These are phyloP conservation scores for Electrona antarctica DNA, from an alignment of 2,113 vertebrate genomes.

Conservation along the genomic window DNA sequence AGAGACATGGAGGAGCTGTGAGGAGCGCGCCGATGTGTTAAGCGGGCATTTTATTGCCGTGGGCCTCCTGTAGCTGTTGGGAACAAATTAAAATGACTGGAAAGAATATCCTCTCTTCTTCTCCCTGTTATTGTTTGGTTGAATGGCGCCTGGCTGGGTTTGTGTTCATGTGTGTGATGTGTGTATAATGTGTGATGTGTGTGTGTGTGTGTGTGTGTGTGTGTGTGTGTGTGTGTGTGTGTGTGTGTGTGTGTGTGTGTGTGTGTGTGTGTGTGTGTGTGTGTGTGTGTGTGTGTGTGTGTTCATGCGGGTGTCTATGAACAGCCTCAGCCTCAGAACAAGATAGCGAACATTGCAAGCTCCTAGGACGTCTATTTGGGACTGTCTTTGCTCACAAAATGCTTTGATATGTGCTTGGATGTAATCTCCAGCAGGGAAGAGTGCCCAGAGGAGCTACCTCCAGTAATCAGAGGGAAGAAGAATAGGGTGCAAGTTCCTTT, in stretches of 20 bases:
- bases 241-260: no score
- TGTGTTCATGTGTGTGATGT: not conserved
- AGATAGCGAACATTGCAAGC: not conserved
- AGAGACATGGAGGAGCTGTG: slow-evolving; percentile 1
- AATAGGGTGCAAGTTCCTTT: slow-evolving; percentile 19
- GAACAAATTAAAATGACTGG: slow-evolving; percentile 39
- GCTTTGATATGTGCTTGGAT: not conserved
- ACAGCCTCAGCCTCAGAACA: not conserved
- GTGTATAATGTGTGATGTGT: not conserved
- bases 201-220: not conserved
- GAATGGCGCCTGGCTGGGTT: slow-evolving; percentile 1
- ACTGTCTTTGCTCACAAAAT: slow-evolving; percentile 1
- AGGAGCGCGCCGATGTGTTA: slow-evolving; percentile 36
- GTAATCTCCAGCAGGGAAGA: slow-evolving; percentile 12
- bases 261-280: slow-evolving; percentile 1
- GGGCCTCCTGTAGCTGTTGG: slow-evolving; percentile 34
- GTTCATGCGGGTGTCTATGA: not conserved
- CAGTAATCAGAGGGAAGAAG: not conserved
- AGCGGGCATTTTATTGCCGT: slow-evolving; percentile 36
- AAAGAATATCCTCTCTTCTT: slow-evolving; percentile 24
- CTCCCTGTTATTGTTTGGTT: slow-evolving; percentile 8
- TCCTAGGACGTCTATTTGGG: slow-evolving; percentile 9
- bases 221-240: no score
- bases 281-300: not conserved
- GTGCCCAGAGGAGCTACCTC: not conserved